Conservation (phyloP, 1,140 invertebrate genomes). For the Procambarus virginalis region DNA sequence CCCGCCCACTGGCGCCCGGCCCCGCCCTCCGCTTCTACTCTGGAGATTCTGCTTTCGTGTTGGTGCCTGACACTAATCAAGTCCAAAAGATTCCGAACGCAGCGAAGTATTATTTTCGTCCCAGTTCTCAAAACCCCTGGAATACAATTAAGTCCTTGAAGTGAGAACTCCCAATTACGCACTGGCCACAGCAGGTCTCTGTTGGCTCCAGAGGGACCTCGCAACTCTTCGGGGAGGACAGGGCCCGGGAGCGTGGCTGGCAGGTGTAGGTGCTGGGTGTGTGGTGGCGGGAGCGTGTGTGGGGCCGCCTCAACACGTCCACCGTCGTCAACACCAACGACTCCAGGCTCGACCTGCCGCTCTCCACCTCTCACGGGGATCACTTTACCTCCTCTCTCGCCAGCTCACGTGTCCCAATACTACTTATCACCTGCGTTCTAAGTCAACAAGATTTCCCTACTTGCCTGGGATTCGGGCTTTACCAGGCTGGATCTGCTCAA, state of each 20-base stretch:
- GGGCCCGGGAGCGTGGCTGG: neutral
- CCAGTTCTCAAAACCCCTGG: neutral
- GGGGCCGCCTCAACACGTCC: neutral
- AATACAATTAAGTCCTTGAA: neutral
- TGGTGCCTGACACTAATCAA: neutral
- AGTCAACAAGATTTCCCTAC: too few species aligned
- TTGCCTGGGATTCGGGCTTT: too few species aligned
- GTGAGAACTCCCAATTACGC: neutral
- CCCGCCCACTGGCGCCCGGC: neutral
- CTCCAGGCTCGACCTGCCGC: neutral
- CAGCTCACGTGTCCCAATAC: neutral
- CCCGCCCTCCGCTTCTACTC: neutral
- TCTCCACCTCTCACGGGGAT: neutral
- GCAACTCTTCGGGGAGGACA: neutral
- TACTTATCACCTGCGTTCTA: neutral
- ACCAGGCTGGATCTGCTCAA: too few species aligned
- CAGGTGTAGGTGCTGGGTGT: neutral
- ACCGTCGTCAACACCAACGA: neutral
- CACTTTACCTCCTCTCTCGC: neutral
- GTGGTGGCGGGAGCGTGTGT: neutral
- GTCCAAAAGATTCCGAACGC: neutral
- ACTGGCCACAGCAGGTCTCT: neutral
- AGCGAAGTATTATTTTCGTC: neutral
- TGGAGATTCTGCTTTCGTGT: neutral
- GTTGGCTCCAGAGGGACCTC: neutral